Percentiles rank a stretch among this genome's conserved stretches.
phyloP scores from a whole-genome alignment of 2,888 invertebrate genomes.

The Encarsia formosa region DNA sequence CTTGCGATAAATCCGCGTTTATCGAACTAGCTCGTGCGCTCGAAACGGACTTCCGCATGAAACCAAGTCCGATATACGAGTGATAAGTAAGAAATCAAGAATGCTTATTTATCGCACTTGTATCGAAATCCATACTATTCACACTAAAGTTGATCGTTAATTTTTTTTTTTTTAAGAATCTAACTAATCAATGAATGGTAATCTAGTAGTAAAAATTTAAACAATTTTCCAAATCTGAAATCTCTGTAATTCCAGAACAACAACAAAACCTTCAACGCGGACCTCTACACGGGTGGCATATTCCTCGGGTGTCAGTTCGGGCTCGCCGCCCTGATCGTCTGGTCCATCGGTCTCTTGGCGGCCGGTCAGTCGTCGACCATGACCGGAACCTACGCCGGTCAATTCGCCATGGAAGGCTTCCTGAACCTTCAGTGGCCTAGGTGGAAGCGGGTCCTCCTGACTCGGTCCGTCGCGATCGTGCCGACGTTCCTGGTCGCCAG shows the following conservation, averaged over 20 bases:
- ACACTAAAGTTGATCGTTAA: too few relatives aligned
- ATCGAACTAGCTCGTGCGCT: too few relatives aligned
- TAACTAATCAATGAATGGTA: too few relatives aligned
- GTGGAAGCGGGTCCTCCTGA: constrained; percentile 81
- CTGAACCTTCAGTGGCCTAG: constrained; percentile 78
- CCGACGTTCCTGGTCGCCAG: constrained; percentile 68
- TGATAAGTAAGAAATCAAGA: too few relatives aligned
- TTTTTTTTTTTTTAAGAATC: too few relatives aligned
- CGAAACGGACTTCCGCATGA: too few relatives aligned
- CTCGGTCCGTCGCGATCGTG: constrained; percentile 76
- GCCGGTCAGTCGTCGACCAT: constrained; percentile 81
- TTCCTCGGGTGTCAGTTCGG: constrained; percentile 76
- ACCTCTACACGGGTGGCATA: constrained; percentile 70
- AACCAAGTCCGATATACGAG: too few relatives aligned
- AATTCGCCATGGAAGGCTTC: constrained; percentile 87
- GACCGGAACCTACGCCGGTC: constrained; percentile 77
- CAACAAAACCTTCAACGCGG: constrained; percentile 57
- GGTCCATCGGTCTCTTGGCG: constrained; percentile 77
- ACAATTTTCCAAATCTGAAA: too few relatives aligned
- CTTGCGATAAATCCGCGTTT: too few relatives aligned
- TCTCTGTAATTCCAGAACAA: constrained; percentile 31
- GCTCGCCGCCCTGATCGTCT: constrained; percentile 72
- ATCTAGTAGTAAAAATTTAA: too few relatives aligned
- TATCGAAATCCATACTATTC: too few relatives aligned
- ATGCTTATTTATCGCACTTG: too few relatives aligned